A percentile compares a stretch with the other conserved stretches of the same genome.
Evolutionary conservation across 1,140 invertebrate species (phyloP).

Genomic region (Liolophura sinensis): DNA sequence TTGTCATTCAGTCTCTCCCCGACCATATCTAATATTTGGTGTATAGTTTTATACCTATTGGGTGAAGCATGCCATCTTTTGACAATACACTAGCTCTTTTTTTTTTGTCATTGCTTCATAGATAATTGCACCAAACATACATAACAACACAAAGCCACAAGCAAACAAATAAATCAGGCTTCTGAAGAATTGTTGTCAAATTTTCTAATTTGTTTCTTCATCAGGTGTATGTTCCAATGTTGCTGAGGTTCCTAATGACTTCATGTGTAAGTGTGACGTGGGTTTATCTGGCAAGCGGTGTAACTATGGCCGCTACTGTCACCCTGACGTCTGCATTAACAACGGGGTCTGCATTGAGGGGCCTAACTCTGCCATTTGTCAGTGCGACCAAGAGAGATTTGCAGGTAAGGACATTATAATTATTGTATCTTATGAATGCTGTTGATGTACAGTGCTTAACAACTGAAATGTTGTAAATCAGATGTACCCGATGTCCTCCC

Average conservation of each 20-base stretch:
- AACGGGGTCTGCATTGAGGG: constrained; percentile 82
- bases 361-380: constrained; percentile 38
- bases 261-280: constrained; percentile 70
- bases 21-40: no score
- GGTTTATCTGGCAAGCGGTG: constrained; percentile 77
- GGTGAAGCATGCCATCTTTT: no score
- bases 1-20: no score
- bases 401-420: constrained; percentile 24
- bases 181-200: neutral
- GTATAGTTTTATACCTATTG: no score
- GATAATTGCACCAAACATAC: no score
- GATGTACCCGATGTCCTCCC: no score
- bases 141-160: no score
- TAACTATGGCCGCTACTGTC: constrained; percentile 80
- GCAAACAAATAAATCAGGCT: neutral
- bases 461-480: no score
- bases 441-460: no score
- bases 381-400: constrained; percentile 33
- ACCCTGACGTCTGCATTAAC: constrained; percentile 77
- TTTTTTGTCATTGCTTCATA: no score
- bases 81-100: no score
- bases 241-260: constrained; percentile 45
- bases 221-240: constrained; percentile 41
- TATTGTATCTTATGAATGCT: neutral
- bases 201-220: constrained; percentile 4